These are phyloP conservation scores for Ginglymostoma cirratum DNA, from an alignment of 2,113 vertebrate species.

Conservation along the genomic window DNA sequence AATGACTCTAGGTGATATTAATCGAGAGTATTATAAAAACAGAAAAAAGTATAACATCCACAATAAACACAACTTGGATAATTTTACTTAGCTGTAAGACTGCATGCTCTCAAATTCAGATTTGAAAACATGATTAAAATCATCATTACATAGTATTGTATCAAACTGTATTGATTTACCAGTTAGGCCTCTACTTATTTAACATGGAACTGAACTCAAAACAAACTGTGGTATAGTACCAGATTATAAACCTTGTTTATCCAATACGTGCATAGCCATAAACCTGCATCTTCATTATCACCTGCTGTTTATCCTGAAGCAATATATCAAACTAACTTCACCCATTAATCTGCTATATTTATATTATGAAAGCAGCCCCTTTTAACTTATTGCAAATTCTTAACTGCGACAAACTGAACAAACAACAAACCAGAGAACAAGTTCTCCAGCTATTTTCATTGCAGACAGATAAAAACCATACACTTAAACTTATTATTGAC, in stretches of 20 bases:
- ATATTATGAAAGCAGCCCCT: neutral
- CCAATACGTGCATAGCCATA: neutral
- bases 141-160: neutral
- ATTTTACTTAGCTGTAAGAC: neutral
- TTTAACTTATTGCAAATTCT: neutral
- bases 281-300: neutral
- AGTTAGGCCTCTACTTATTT: neutral
- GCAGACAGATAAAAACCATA: neutral
- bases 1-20: neutral
- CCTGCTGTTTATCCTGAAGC: neutral
- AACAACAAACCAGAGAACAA: neutral
- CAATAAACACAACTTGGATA: neutral
- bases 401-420: neutral
- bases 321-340: neutral
- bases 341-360: neutral
- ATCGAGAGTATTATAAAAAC: neutral
- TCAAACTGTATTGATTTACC: neutral
- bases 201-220: neutral
- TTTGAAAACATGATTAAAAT: neutral
- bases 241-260: neutral
- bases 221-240: neutral
- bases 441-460: neutral
- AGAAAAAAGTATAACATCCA: neutral
- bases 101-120: neutral
- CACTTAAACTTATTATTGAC: neutral